These are phyloP conservation scores for Trigoniulus corallinus DNA, from an alignment of 1,140 invertebrate species.

Conservation along the genomic window DNA sequence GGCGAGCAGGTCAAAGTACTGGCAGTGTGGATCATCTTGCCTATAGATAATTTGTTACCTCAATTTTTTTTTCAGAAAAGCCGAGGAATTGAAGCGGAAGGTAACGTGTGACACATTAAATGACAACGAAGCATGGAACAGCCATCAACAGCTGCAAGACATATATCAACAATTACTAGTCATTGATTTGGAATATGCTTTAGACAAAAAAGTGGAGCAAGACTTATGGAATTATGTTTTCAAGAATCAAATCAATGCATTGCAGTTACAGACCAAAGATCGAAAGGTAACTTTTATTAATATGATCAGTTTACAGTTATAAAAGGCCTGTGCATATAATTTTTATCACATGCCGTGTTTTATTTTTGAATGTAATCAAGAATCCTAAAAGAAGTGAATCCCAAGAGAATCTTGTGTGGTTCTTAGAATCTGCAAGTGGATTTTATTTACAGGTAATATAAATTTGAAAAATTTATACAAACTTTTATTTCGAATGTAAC, in stretches of 20 bases:
- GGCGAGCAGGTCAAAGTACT: too few relatives aligned
- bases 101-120: slow-evolving; percentile 39
- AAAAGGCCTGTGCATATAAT: too few relatives aligned
- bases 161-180: slow-evolving; percentile 59
- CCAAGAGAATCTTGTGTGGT: slow-evolving; percentile 54
- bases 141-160: slow-evolving; percentile 43
- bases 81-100: slow-evolving; percentile 48
- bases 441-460: slow-evolving; percentile 46
- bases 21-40: too few relatives aligned
- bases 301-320: too few relatives aligned
- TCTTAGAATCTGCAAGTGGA: slow-evolving; percentile 63
- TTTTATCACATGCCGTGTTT: too few relatives aligned
- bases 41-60: too few relatives aligned
- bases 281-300: slow-evolving; percentile 48
- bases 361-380: slow-evolving; percentile 19
- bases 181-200: slow-evolving; percentile 65
- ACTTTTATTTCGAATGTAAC: background rate
- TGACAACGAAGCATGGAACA: slow-evolving; percentile 39
- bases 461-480: slow-evolving; percentile 4
- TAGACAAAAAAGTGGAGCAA: slow-evolving; percentile 75
- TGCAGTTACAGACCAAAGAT: slow-evolving; percentile 57
- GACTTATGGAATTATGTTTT: slow-evolving; percentile 78
- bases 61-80: slow-evolving; percentile 40
- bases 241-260: slow-evolving; percentile 63
- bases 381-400: slow-evolving; percentile 50